phyloP scores from a whole-genome alignment of 2,888 invertebrate genomes.

The Scaptomyza caliginosa region DNA sequence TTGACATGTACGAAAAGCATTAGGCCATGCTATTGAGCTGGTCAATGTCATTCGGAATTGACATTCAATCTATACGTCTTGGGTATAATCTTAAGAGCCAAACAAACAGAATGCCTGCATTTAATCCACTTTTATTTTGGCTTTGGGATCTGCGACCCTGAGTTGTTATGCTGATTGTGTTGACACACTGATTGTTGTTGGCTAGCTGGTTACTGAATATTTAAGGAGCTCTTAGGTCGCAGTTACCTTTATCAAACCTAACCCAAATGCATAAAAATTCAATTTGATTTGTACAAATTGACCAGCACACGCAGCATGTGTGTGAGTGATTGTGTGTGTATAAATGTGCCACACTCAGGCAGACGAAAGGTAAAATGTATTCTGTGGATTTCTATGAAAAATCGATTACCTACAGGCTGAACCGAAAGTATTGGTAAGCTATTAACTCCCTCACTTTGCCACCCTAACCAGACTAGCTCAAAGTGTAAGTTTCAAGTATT shows the following conservation, averaged over 20 bases:
- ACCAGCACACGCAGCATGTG: slow-evolving; percentile 21
- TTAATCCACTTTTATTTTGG: slow-evolving; percentile 72
- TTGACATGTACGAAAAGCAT: slow-evolving; percentile 54
- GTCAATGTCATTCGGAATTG: slow-evolving; percentile 14
- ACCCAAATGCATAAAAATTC: slow-evolving; percentile 52
- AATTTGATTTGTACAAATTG: slow-evolving; percentile 46
- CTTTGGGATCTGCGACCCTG: slow-evolving; percentile 30
- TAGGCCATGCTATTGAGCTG: slow-evolving; percentile 43
- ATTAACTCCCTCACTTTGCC: background rate
- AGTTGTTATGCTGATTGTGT: slow-evolving; percentile 71
- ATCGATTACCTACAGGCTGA: slow-evolving; percentile 9
- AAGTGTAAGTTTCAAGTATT: background rate
- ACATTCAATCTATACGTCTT: slow-evolving; percentile 12
- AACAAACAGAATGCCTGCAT: slow-evolving; percentile 31
- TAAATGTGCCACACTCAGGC: background rate
- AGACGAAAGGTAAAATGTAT: background rate
- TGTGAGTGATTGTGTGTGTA: background rate
- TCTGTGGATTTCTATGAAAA: background rate
- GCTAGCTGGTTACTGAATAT: slow-evolving; percentile 49
- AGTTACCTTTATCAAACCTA: slow-evolving; percentile 16
- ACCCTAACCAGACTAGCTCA: background rate
- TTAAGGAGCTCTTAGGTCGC: slow-evolving; percentile 45
- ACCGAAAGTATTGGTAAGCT: background rate
- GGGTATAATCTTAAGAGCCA: slow-evolving; percentile 19
- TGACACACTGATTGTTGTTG: slow-evolving; percentile 60